Base-by-base conservation (phyloP, 2,888 invertebrate genomes). In the Epirrhoe alternata region DNA sequence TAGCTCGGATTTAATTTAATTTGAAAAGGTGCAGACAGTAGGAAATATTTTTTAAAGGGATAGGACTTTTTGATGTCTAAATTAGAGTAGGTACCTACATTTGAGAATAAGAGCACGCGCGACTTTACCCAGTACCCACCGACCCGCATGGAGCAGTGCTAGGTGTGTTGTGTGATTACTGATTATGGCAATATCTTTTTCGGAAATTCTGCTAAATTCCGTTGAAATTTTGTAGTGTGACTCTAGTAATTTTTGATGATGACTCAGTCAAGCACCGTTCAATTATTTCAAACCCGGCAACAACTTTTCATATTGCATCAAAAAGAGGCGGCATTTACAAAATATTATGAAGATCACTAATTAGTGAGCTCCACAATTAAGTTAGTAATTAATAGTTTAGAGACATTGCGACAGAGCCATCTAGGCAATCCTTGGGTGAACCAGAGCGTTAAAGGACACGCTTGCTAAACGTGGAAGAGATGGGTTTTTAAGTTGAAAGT, bases 391-490 rank as follows among this genome's bases (percentile, higher is more conserved):
- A 69, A 68, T 70, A 71, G 66, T 70, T 69, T 64, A 65, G 65
- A 68, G 68, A 70, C 69, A 67, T 68, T 67, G 76, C 84, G 76
- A 73, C 84, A 83, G 77, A 77, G 80, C 82, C 77, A 75, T 79
- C 74, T 73, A 68, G 70, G 79, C 81, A 84, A 86, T 87, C 87
- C 88, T 89, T 88, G 86, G 82, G 81, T 76, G 79, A 86, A 89
- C 71, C 83, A 88, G 89, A 88, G 88, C 89, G 87, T 88, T 86
- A 86, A 89, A 86, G 86, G 84, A 84, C 83, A 79, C 74, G 7
- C 68, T 82, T 81, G 68, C 77, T 58, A 66, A 73, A 79, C 68
- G 66, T 69, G 63, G 54, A 72, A 78, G 76, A 74, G 73, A 72
- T 71, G 71, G 65, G 31, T 70, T 70, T 60, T 59, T 54, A 69